Percentiles rank a stretch among this genome's conserved stretches.
phyloP scores from a whole-genome alignment of 2,113 vertebrate genomes.

The Conger conger region DNA sequence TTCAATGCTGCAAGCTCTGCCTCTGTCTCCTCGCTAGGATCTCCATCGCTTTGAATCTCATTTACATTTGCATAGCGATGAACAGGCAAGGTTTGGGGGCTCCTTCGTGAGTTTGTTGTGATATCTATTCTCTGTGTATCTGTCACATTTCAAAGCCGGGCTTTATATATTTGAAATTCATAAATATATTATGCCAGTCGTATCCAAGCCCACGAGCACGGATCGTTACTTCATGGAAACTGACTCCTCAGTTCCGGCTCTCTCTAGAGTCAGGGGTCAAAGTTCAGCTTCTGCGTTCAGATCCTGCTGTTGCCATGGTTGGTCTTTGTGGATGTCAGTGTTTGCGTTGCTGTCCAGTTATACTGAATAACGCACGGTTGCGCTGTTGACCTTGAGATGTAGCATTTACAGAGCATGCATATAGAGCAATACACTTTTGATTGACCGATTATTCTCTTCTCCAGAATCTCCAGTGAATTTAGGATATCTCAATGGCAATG shows the following conservation, averaged over 20 bases:
- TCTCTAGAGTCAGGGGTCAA: background rate
- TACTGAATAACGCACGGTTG: background rate
- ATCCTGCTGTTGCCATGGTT: background rate
- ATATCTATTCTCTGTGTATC: background rate
- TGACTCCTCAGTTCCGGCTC: background rate
- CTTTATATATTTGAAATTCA: background rate
- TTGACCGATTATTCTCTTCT: background rate
- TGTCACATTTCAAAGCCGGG: conserved; percentile 4
- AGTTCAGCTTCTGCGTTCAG: background rate
- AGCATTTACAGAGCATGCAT: background rate
- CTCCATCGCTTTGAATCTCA: background rate
- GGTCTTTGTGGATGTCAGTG: background rate
- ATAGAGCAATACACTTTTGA: background rate
- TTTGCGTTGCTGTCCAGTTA: background rate
- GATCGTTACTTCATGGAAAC: background rate
- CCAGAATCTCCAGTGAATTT: background rate
- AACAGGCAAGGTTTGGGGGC: background rate
- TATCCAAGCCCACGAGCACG: background rate
- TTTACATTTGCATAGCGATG: background rate
- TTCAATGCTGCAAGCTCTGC: background rate
- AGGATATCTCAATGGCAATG: too few species aligned
- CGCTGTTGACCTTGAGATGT: background rate
- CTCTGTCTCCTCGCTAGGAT: background rate
- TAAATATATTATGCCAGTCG: background rate
- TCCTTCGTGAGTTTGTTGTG: background rate